Evolutionary conservation across 2,888 invertebrate genomes (phyloP).

Genomic region (Campaea margaritaria): DNA sequence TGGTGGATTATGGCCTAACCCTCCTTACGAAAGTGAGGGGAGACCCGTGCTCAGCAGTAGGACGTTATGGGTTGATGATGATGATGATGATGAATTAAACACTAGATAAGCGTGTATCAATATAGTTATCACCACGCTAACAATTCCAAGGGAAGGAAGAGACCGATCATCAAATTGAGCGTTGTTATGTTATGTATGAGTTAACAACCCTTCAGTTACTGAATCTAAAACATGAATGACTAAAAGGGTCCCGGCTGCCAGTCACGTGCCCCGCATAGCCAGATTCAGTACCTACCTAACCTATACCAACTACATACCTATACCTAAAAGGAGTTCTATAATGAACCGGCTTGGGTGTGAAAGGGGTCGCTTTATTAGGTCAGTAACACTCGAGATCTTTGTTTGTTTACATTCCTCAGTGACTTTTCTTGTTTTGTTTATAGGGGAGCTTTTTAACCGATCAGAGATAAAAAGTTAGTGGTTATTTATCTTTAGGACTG

Average conservation of each 20-base stretch:
- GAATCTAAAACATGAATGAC: conserved; percentile 27
- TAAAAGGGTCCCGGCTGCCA: conserved; percentile 80
- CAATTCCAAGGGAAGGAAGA: no score
- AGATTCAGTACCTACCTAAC: conserved; percentile 21
- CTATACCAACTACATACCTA: conserved; percentile 56
- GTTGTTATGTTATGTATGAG: no score
- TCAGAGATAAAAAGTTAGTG: not conserved
- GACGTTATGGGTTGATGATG: no score
- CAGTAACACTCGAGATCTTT: conserved; percentile 77
- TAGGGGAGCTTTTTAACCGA: conserved; percentile 9
- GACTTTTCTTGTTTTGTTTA: conserved; percentile 43
- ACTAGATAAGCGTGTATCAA: no score
- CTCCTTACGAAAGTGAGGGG: no score
- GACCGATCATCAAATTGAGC: no score
- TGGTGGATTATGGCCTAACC: no score
- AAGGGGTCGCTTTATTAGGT: conserved; percentile 83
- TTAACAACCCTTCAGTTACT: not conserved
- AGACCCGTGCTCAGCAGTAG: no score
- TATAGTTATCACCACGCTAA: no score
- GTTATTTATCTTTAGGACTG: not conserved
- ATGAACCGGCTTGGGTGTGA: conserved; percentile 79
- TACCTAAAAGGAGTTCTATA: conserved; percentile 82
- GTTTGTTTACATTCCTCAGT: conserved; percentile 68
- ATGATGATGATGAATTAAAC: no score
- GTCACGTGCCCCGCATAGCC: conserved; percentile 46